phyloP scores from a whole-genome alignment of 2,113 vertebrate genomes.

The Rostratula benghalensis region DNA sequence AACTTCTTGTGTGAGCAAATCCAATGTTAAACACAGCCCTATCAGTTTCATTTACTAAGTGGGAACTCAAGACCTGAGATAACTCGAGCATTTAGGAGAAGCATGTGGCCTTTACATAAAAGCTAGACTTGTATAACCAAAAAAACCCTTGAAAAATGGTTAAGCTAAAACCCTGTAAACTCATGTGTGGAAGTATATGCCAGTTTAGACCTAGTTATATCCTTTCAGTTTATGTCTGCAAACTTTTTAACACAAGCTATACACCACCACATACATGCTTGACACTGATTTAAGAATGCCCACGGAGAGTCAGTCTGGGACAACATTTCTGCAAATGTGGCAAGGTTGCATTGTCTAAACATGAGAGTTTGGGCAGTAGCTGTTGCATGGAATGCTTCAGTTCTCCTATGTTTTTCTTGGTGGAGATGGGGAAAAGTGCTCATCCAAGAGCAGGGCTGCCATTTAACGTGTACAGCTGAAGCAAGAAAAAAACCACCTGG shows the following conservation, averaged over 20 bases:
- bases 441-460: neutral
- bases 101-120: neutral
- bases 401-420: no score
- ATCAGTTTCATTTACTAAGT: neutral
- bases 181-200: rapidly evolving
- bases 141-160: neutral
- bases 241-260: neutral
- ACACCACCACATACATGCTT: neutral
- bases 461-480: rapidly evolving
- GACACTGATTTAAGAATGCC: neutral
- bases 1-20: neutral
- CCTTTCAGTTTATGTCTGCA: neutral
- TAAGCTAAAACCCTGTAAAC: neutral
- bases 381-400: neutral
- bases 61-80: neutral
- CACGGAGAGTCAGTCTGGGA: rapidly evolving
- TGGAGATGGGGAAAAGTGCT: neutral
- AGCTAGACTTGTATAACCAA: neutral
- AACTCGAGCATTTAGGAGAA: neutral
- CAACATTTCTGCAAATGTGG: neutral
- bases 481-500: neutral
- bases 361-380: neutral
- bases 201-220: neutral
- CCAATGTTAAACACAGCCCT: neutral
- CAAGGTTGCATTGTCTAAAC: neutral